These are phyloP conservation scores for Eupithecia pulchellata DNA, from an alignment of 2,888 invertebrate species.

Conservation along the genomic window DNA sequence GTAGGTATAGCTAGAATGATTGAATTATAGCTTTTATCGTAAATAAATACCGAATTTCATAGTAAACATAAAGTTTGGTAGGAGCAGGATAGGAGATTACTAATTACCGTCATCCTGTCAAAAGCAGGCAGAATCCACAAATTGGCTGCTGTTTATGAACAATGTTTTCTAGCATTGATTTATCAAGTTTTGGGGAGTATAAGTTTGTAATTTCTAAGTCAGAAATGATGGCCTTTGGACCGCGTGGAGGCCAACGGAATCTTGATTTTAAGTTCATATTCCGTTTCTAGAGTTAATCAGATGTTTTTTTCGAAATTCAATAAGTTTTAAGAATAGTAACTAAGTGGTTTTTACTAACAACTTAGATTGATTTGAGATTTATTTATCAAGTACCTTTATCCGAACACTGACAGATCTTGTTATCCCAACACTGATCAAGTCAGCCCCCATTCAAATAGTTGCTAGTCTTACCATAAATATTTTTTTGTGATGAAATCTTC, in stretches of 20 bases:
- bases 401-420: too few species aligned
- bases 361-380: too few species aligned
- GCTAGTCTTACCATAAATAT: too few species aligned
- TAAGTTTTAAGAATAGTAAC: too few species aligned
- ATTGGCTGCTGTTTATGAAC: constrained; percentile 39
- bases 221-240: background rate
- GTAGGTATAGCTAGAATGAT: background rate
- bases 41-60: background rate
- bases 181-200: constrained; percentile 12
- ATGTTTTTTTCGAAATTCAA: background rate
- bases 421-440: too few species aligned
- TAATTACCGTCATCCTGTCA: constrained; percentile 44
- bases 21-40: background rate
- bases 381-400: too few species aligned
- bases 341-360: too few species aligned
- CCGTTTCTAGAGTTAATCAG: background rate
- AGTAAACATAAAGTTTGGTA: constrained; percentile 5
- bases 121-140: constrained; percentile 40
- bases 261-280: background rate
- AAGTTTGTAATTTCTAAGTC: background rate
- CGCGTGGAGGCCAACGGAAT: background rate
- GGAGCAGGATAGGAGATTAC: constrained; percentile 41
- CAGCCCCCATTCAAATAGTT: too few species aligned
- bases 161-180: constrained; percentile 30
- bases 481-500: too few species aligned